Conservation (phyloP, 23 tunicate species). For the Diplosoma virens region DNA sequence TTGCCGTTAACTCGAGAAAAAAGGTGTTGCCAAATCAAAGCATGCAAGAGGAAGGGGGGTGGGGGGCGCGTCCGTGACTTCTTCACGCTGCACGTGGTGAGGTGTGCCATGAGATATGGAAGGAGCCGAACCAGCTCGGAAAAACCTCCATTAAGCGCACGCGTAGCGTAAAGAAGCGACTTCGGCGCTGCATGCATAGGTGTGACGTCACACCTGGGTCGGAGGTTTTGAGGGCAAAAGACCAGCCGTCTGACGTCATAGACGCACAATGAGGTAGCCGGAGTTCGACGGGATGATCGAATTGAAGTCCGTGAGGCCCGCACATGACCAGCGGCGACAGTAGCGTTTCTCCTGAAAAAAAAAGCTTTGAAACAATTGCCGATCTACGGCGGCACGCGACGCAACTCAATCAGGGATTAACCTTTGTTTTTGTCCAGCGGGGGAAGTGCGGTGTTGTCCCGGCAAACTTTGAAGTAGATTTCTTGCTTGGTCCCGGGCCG, state of each 20-base stretch:
- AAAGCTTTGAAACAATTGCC: not conserved
- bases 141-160: no score
- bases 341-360: conserved; percentile 84
- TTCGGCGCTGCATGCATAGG: conserved; percentile 37
- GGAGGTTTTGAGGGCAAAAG: conserved; percentile 89
- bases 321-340: conserved; percentile 99
- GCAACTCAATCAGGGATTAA: no score
- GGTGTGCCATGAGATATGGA: not conserved
- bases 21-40: not conserved
- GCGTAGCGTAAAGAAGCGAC: no score
- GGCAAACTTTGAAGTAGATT: conserved; percentile 92
- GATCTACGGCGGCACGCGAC: not conserved
- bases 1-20: not conserved
- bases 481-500: conserved; percentile 74
- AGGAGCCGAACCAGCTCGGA: no score
- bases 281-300: conserved; percentile 97
- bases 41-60: not conserved
- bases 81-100: conserved; percentile 9
- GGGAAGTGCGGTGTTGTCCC: conserved; percentile 94
- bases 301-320: conserved; percentile 99
- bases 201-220: conserved; percentile 62
- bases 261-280: conserved; percentile 99
- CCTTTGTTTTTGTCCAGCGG: conserved; percentile 91
- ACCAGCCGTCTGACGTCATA: conserved; percentile 98
- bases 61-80: conserved; percentile 23